Evolutionary conservation across 2,797 vertebrate species (phyloP).

Genomic region (Hirundo rustica): DNA sequence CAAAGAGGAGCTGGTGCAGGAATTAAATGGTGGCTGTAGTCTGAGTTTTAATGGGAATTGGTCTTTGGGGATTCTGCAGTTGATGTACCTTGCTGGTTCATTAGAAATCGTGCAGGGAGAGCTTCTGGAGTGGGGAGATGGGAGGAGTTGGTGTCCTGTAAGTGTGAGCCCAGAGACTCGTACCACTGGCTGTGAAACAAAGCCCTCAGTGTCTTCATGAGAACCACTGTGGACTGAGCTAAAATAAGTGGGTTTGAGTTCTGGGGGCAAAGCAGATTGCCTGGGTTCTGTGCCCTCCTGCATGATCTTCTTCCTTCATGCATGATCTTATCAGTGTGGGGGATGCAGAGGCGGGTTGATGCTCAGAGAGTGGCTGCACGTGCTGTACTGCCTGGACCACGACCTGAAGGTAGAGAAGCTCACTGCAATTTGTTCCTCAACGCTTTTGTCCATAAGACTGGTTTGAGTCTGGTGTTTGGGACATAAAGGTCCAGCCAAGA

Average conservation of each 20-base stretch:
- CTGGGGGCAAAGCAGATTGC: neutral
- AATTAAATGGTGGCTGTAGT: neutral
- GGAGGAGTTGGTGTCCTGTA: neutral
- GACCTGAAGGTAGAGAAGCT: neutral
- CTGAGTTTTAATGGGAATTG: neutral
- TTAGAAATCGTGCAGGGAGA: neutral
- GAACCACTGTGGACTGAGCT: neutral
- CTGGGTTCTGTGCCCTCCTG: neutral
- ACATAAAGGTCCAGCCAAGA: neutral
- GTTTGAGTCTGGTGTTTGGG: neutral
- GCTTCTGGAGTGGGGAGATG: rapidly evolving
- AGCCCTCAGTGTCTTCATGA: neutral
- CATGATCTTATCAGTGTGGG: rapidly evolving
- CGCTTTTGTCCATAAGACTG: neutral
- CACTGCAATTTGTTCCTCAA: neutral
- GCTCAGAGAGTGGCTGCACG: rapidly evolving
- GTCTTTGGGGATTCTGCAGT: neutral
- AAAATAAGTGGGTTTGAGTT: neutral
- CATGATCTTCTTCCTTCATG: neutral
- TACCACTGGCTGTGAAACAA: neutral
- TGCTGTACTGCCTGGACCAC: neutral
- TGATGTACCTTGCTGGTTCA: neutral
- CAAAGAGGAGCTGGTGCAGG: neutral
- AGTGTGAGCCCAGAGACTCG: rapidly evolving
- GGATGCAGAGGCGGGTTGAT: neutral